These are phyloP conservation scores for Crotalus horridus DNA, from an alignment of 2,113 vertebrate genomes.

Conservation along the genomic window DNA sequence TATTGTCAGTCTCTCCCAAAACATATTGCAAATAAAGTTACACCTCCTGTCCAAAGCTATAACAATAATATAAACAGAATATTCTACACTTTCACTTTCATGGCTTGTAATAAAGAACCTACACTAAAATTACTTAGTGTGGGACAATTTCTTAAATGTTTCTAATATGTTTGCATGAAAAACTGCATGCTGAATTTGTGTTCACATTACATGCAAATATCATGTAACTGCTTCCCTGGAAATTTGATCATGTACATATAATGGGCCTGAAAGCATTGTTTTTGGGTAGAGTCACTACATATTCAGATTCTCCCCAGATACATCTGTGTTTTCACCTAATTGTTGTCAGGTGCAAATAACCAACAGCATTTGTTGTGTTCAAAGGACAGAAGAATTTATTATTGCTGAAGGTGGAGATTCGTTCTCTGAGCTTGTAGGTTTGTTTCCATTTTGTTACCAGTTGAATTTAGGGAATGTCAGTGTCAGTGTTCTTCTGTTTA, in stretches of 20 bases:
- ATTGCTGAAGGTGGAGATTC: background rate
- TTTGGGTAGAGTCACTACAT: background rate
- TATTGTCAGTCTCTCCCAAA: conserved; percentile 55
- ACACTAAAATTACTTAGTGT: background rate
- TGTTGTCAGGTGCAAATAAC: background rate
- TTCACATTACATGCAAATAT: background rate
- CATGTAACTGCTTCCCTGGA: background rate
- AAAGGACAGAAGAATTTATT: background rate
- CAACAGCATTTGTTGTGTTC: background rate
- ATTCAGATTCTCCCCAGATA: background rate
- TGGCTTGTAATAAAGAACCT: background rate
- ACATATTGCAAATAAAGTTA: conserved; percentile 41
- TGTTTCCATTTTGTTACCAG: too few species aligned
- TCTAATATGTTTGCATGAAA: background rate
- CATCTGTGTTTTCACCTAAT: background rate
- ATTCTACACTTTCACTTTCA: background rate
- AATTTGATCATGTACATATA: background rate
- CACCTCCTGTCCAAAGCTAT: conserved; percentile 42
- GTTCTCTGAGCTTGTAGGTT: too few species aligned
- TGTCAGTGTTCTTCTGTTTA: too few species aligned
- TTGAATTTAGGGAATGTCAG: too few species aligned
- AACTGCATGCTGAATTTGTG: background rate
- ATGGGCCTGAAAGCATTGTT: background rate
- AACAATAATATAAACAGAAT: conserved; percentile 34
- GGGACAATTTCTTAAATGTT: background rate